Evolutionary conservation across 2,888 invertebrate species (phyloP), one percentile per base, ranked within the genome.

Genomic region (Ectemnius continuus): DNA sequence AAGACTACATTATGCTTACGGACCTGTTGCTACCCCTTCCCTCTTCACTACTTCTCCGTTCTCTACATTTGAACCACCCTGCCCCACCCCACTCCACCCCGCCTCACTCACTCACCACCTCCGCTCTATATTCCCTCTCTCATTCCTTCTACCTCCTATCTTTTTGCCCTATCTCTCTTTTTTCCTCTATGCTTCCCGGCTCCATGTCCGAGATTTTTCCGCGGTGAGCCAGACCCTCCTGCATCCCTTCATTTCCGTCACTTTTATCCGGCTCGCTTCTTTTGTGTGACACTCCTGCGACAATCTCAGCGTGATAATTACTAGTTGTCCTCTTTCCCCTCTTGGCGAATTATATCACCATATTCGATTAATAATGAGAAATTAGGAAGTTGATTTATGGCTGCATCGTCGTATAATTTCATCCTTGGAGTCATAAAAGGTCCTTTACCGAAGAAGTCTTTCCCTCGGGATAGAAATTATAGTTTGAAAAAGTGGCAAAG

Each of bases 21-120:
- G 88, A 88, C 88, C 88, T 88, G 88, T 88, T 88, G 88, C 88
- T 88, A 87, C 82, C 83, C 85, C 82, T 79, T 73, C 79, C 61
- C 60, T 58, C 26, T 67, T 63, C 52, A 47, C 57, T 62, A 67
- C 57, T 69, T 52, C 65, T 69, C 71, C 67, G 67, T 80, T 70
- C 73, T 66, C 70, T 66, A 60, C 67, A 48, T 52, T 71, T 60
- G 65, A 71, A 76, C 73, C 79, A 76, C 79, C 71, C 62, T 67
- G 75, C 62, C 70, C 70, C 76, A 70, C 67, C 70, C 72, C 74
- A n/a, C n/a, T n/a, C n/a, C n/a, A n/a, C n/a, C n/a, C n/a, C n/a
- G n/a, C n/a, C 59, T 58, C 28, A 59, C 73, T 72, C 67, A 66
- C 69, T 70, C 71, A 66, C 58, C 61, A 47, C 11, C 52, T 16